Base-by-base conservation (phyloP, 2,888 invertebrate species). In the Bugula neritina region DNA sequence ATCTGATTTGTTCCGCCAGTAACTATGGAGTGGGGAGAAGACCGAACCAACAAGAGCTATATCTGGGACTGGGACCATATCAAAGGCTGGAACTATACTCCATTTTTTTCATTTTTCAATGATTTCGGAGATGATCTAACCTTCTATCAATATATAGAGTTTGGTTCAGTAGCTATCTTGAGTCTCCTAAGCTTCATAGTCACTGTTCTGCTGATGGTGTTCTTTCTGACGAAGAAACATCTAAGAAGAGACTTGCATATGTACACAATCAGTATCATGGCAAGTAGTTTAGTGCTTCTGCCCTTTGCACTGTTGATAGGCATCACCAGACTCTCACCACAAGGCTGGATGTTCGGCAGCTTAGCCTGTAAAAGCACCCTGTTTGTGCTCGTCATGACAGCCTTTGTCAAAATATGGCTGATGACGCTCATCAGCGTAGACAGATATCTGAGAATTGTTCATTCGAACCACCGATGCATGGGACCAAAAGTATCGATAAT, bases 71-170 rank as follows among this genome's bases (percentile, higher is more conserved):
- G 63, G 63, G 63, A 63, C 34, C 13, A 63, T n/a, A 31, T 25
- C 5, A 27, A 63, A 31, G 63, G 63, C 27, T 63, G 63, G 63
- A 63, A 63, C n/a, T 63, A 63, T 27, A 63, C 63, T 29, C 21
- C 63, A 63, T 63, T 25, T n/a, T 63, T 63, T 27, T 63, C 63
- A 10, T 63, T 63, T 31, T 63, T 63, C 34, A 63, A 63, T n/a
- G 63, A 63, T 5, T 63, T 63, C 31, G 63, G 63, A 10, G 27
- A 27, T 13, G 31, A 27, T 3, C 5, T 31, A 25, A 31, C 27
- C 10, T 13, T 31, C 31, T 10, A 10, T 3, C 21, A 63, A 29
- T 63, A 63, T 31, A 1, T 63, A 31, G 63, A 63, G 31, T 63
- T 63, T 34, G 63, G 29, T 2, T 17, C 31, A 13, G 31, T 63